Base-by-base conservation (phyloP, 2,113 vertebrate species). In the Emydura subglobosa region DNA sequence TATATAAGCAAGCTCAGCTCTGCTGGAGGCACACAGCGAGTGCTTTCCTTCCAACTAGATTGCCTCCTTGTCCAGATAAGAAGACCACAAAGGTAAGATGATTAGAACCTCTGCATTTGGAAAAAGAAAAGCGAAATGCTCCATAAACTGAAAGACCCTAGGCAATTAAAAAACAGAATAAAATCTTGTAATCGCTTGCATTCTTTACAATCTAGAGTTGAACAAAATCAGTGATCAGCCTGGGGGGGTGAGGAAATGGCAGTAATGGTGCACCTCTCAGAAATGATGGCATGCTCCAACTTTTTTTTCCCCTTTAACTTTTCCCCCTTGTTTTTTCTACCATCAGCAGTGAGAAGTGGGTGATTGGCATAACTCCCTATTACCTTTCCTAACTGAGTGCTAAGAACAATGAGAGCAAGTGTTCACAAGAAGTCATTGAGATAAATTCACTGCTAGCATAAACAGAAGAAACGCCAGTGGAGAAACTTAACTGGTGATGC, bases 11-110 rank as follows among this genome's bases (percentile, higher is more conserved):
- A 94, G 92, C 57, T 92, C 61, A 83, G 89, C 86, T 55, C 88
- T 88, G 47, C 78, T 50, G 95, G 74, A 95, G 95, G 89, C 84
- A 87, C 93, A 90, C 93, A 81, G 97, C 97, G 94, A 97, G 95
- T 78, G 29, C 94, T 79, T 93, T 91, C 87, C 92, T 97, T 90
- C 94, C 94, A 61, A 47, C 47, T 85, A 61, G 89, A 91, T 25
- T 85, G 85, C 82, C 19, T 82, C 93, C 74, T 84, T 82, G 49
- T 14, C 91, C 93, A 93, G 95, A 4, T 91, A 74, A 95, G 96
- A 94, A 79, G 88, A 96, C 92, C 94, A 94, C 96, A 91, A 96
- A 97, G 95, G 96, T 95, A 97, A 98, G 97, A 24, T 54, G 78
- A 89, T 91, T 61, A 93, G 44, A 93, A 82, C 85, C 89, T 86